Conservation (phyloP, 2,113 vertebrate species). For the Fulmarus glacialis region DNA sequence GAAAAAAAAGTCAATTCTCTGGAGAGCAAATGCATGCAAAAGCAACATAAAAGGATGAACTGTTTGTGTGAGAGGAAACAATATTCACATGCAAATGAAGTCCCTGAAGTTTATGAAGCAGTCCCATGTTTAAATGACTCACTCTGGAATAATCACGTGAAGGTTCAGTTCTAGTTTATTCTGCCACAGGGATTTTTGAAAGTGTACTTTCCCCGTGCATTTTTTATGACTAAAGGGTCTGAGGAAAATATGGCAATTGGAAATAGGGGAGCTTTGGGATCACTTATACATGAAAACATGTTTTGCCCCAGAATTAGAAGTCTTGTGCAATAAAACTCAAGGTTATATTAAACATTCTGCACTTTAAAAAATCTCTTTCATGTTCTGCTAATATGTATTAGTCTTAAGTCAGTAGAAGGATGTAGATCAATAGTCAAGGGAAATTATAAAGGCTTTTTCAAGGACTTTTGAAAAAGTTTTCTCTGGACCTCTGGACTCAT, state of each 20-base stretch:
- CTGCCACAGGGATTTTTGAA: constrained; percentile 14
- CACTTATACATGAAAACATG: not conserved
- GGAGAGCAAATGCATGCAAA: constrained; percentile 41
- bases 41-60: constrained; percentile 53
- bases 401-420: not conserved
- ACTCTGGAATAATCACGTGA: constrained; percentile 22
- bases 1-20: not conserved
- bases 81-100: constrained; percentile 67
- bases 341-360: not conserved
- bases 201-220: not conserved
- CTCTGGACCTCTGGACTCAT: not conserved
- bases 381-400: not conserved
- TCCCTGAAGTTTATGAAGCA: constrained; percentile 62
- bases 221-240: constrained; percentile 17
- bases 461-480: not conserved
- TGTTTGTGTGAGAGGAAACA: constrained; percentile 46
- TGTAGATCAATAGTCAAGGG: not conserved
- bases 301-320: not conserved
- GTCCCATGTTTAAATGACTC: constrained; percentile 46
- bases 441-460: constrained; percentile 5
- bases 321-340: not conserved
- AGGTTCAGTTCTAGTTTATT: constrained; percentile 53
- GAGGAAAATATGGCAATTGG: not conserved
- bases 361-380: not conserved
- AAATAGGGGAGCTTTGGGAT: not conserved